phyloP scores from a whole-genome alignment of 2,113 vertebrate genomes.

The Fulmarus glacialis region DNA sequence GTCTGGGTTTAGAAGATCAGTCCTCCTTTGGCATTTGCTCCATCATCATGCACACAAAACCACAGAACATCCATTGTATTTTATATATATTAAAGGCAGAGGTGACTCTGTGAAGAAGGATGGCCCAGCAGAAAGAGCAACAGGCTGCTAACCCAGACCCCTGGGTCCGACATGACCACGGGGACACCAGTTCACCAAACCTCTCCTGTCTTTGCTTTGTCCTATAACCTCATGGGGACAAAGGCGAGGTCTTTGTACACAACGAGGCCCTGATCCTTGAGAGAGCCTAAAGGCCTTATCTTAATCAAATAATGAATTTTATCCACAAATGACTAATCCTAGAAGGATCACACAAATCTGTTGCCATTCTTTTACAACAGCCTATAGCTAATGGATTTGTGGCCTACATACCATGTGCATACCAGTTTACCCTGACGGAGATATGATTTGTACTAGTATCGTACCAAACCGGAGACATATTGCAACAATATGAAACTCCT shows the following conservation, averaged over 20 bases:
- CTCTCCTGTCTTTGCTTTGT: neutral
- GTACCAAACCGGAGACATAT: neutral
- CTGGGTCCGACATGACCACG: fast-evolving
- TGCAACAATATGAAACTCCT: neutral
- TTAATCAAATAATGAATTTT: neutral
- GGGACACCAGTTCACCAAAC: neutral
- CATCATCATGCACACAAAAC: neutral
- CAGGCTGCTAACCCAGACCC: no score
- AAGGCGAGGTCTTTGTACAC: neutral
- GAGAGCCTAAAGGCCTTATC: neutral
- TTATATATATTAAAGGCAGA: neutral
- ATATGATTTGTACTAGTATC: neutral
- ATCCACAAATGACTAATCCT: neutral
- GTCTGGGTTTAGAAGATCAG: neutral
- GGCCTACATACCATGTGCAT: neutral
- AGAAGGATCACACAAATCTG: neutral
- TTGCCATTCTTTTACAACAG: neutral
- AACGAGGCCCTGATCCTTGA: neutral
- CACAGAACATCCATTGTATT: neutral
- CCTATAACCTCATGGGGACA: neutral
- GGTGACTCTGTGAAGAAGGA: neutral
- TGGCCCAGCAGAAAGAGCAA: neutral
- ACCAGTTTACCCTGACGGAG: neutral
- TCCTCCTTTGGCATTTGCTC: neutral
- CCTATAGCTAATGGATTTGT: neutral